Conservation (phyloP, 2,797 vertebrate genomes). For the Decapterus maruadsi region DNA sequence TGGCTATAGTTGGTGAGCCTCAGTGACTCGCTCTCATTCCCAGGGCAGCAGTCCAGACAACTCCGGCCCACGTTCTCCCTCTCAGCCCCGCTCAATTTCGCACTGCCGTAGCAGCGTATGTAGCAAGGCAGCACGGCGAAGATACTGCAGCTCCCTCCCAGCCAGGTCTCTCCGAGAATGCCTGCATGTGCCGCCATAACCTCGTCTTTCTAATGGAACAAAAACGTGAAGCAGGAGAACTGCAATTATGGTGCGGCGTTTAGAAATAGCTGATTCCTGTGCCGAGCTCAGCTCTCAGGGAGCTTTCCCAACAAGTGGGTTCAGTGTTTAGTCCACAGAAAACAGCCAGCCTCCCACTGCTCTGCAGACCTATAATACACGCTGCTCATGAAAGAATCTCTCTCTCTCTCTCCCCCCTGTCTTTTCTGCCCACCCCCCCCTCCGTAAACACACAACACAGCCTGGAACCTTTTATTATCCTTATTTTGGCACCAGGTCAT, state of each 20-base stretch:
- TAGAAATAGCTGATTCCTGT: conserved; percentile 73
- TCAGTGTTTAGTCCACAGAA: conserved; percentile 76
- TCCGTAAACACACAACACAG: conserved; percentile 47
- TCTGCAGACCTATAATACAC: conserved; percentile 75
- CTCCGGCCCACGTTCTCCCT: conserved; percentile 21
- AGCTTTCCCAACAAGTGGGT: conserved; percentile 75
- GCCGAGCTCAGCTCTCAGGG: conserved; percentile 60
- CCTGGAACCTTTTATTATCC: conserved; percentile 75
- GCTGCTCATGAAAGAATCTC: conserved; percentile 65
- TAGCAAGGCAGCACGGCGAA: conserved; percentile 20
- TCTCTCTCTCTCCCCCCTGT: not conserved
- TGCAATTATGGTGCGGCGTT: conserved; percentile 77
- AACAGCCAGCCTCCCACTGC: conserved; percentile 62
- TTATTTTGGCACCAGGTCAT: conserved; percentile 60
- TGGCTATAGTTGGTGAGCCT: conserved; percentile 70
- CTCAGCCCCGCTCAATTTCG: conserved; percentile 8
- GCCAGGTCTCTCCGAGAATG: conserved; percentile 64
- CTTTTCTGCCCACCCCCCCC: conserved; percentile 10
- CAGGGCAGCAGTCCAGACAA: conserved; percentile 58
- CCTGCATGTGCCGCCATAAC: conserved; percentile 39
- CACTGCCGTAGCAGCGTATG: conserved; percentile 18
- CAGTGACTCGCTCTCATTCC: conserved; percentile 59
- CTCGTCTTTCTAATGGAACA: conserved; percentile 60
- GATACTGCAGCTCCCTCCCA: conserved; percentile 41
- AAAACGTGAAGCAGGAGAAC: conserved; percentile 63